Conservation (phyloP, 2,113 vertebrate genomes). For the Notechis scutatus region DNA sequence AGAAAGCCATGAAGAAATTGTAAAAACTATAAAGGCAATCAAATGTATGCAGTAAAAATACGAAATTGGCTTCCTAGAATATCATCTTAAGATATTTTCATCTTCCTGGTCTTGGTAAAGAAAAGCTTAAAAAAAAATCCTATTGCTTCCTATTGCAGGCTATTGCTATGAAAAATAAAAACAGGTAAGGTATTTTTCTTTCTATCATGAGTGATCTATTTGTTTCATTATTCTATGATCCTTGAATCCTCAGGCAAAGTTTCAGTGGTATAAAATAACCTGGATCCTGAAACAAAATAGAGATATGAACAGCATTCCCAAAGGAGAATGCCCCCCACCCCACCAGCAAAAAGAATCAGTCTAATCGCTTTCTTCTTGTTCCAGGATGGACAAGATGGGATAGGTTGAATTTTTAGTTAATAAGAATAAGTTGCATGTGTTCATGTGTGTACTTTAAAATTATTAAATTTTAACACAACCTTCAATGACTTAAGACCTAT, state of each 20-base stretch:
- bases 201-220: constrained; percentile 76
- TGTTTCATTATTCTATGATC: constrained; percentile 75
- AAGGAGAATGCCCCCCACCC: background rate
- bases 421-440: background rate
- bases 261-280: constrained; percentile 55
- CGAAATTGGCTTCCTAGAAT: constrained; percentile 50
- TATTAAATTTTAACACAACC: background rate
- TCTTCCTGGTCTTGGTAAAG: constrained; percentile 63
- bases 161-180: constrained; percentile 15
- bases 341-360: background rate
- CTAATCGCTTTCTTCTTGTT: constrained; percentile 43
- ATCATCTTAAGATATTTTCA: constrained; percentile 58
- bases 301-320: constrained; percentile 37
- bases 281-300: constrained; percentile 57
- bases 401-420: constrained; percentile 19
- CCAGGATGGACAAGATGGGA: background rate
- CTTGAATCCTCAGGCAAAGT: constrained; percentile 68
- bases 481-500: constrained; percentile 19
- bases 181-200: constrained; percentile 66
- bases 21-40: background rate
- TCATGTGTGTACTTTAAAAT: background rate
- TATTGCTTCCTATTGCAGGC: constrained; percentile 41
- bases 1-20: background rate
- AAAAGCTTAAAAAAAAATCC: constrained; percentile 34
- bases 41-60: constrained; percentile 5